Base-by-base conservation (phyloP, 2,888 invertebrate species). In the Cerceris rybyensis region DNA sequence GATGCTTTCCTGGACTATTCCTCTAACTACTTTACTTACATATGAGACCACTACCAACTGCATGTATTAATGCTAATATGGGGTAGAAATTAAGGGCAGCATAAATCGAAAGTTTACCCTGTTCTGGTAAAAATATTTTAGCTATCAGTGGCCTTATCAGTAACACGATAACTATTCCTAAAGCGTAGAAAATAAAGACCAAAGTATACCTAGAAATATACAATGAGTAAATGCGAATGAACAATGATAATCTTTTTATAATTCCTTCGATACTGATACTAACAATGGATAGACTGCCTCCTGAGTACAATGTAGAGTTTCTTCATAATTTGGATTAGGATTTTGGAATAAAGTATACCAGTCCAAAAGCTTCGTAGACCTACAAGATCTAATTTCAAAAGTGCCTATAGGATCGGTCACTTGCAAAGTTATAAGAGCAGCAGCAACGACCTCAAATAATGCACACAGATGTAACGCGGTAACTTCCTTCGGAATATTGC, bases 271-370 rank as follows among this genome's bases (percentile, higher is more conserved):
- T 28, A 6, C 5, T 7, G 16, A 16, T 80, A 94, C 96, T 95
- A 94, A 99, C 98, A 99, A 93, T 58, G 99, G 99, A 94, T 98
- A 99, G 0, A 99, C 98, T 71, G 98, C 98, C 93, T 99, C 99
- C 90, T 99, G 98, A 0, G 99, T 98, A 92, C 99, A 99, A 93
- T 98, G 96, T 68, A 99, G 92, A 16, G 96, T 96, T 78, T 95
- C 95, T 73, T 96, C 96, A 93, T 98, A 99, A 92, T 98, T 97
- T 0, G 98, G 98, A 83, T 95, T 96, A 7, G 99, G 99, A 93
- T 99, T 99, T 89, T 98, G 95, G 78, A 99, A 94, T 84, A 99
- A 93, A 0, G 99, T 98, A 91, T 99, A 99, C 99, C 99, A 99
- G 93, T 99, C 99, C 0, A 98, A 96, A 28, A 99, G 93, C 52